phyloP scores from a whole-genome alignment of 92 coral and sea anemone genomes.

The Phenganax marumi region DNA sequence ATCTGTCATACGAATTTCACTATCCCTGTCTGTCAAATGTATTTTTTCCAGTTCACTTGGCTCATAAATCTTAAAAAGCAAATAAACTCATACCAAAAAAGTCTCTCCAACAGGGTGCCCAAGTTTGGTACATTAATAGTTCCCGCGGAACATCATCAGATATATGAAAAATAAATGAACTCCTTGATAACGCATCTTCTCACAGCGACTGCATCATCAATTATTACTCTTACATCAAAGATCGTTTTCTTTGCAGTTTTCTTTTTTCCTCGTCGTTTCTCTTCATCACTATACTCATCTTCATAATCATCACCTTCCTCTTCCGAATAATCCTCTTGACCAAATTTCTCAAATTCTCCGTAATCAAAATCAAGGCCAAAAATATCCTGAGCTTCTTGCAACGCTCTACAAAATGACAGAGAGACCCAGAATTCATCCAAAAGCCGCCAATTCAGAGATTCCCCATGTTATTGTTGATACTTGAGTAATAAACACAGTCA shows the following conservation, averaged over 20 bases:
- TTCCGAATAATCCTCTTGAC: conserved; percentile 77
- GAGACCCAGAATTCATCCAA: neutral
- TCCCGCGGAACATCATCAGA: neutral
- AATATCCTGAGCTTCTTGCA: conserved; percentile 99
- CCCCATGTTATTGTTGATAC: no score
- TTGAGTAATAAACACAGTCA: neutral
- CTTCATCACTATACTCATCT: conserved; percentile 71
- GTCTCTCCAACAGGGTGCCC: neutral
- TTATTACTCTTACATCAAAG: conserved; percentile 65
- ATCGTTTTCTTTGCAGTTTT: conserved; percentile 77
- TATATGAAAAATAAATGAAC: neutral
- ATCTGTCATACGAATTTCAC: conserved; percentile 76
- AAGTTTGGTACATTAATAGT: neutral
- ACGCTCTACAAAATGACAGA: conserved; percentile 56
- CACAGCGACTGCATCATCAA: neutral
- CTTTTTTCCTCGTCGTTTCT: conserved; percentile 61
- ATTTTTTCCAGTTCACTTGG: conserved; percentile 98
- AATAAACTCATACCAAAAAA: neutral
- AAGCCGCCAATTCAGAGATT: neutral
- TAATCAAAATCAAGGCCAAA: conserved; percentile 97
- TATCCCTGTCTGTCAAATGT: conserved; percentile 85
- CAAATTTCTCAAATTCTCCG: conserved; percentile 98
- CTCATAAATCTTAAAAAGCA: conserved; percentile 72
- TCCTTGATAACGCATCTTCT: no score
- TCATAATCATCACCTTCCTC: conserved; percentile 86